Evolutionary conservation across 2,888 invertebrate species (phyloP).

Genomic region (Tetragnatha montana): DNA sequence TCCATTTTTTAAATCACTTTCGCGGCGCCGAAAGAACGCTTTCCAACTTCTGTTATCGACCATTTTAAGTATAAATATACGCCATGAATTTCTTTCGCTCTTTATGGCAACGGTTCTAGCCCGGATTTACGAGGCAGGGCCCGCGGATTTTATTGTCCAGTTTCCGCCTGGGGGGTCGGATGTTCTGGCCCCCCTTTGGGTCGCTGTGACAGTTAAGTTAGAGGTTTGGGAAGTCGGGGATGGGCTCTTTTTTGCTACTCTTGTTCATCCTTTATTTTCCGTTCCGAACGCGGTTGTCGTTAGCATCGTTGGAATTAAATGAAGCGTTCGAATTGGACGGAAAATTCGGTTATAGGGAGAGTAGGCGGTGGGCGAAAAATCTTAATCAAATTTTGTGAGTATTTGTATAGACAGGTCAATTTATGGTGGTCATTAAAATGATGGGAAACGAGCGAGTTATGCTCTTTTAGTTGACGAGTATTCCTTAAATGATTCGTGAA

Average conservation of each 20-base stretch:
- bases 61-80: conserved; percentile 44
- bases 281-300: not conserved
- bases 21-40: conserved; percentile 27
- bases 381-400: too few relatives aligned
- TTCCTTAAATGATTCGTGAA: not conserved
- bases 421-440: too few relatives aligned
- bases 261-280: not conserved
- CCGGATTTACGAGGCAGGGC: not conserved
- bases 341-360: too few relatives aligned
- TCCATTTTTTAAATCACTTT: conserved; percentile 52
- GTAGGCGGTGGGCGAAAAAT: too few relatives aligned
- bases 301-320: not conserved
- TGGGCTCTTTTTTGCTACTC: not conserved
- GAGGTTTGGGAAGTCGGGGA: not conserved
- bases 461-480: too few relatives aligned
- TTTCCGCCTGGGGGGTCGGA: conserved; percentile 4
- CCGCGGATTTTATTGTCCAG: conserved; percentile 51
- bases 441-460: too few relatives aligned
- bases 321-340: too few relatives aligned
- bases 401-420: too few relatives aligned
- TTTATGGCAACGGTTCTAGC: conserved; percentile 18
- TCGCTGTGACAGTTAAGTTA: conserved; percentile 13
- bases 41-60: conserved; percentile 56
- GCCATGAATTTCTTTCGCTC: conserved; percentile 36
- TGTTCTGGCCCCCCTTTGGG: too few relatives aligned